These are phyloP conservation scores for Rhinichthys klamathensis DNA, from an alignment of 2,113 vertebrate genomes.

Conservation along the genomic window DNA sequence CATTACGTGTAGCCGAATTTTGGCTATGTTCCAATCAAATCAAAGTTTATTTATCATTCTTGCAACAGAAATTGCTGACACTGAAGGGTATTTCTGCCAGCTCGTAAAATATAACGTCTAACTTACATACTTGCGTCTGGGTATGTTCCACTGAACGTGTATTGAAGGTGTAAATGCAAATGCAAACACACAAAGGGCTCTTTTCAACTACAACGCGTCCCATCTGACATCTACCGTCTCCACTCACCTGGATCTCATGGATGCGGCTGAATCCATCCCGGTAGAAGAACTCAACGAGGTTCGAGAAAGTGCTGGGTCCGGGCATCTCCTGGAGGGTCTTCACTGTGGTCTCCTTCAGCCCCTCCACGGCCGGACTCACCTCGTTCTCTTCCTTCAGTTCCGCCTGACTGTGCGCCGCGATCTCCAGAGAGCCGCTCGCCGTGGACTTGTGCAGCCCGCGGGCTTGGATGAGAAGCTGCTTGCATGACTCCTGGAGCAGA, in stretches of 20 bases:
- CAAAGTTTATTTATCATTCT: not conserved
- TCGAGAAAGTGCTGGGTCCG: constrained; percentile 81
- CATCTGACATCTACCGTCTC: not conserved
- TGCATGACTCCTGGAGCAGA: constrained; percentile 51
- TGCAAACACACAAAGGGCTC: not conserved
- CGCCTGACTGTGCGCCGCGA: constrained; percentile 47
- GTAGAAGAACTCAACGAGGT: constrained; percentile 89
- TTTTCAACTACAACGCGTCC: not conserved
- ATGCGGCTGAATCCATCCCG: constrained; percentile 88
- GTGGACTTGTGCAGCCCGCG: constrained; percentile 71
- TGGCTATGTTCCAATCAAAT: not conserved
- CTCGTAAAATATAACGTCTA: not conserved
- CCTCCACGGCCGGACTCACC: constrained; percentile 34
- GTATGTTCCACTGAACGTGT: not conserved
- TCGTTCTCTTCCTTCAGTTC: constrained; percentile 45
- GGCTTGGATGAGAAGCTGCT: constrained; percentile 57
- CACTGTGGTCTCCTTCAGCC: constrained; percentile 41
- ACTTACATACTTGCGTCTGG: not conserved
- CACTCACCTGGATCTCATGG: constrained; percentile 89
- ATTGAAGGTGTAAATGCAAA: not conserved
- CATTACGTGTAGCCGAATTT: not conserved
- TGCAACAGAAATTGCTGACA: not conserved
- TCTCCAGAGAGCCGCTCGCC: constrained; percentile 64
- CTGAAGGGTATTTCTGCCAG: not conserved
- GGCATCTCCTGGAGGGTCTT: constrained; percentile 87